Evolutionary conservation across 2,888 invertebrate species (phyloP), one percentile per base, ranked within the genome.

Genomic region (Andrena trimmerana): DNA sequence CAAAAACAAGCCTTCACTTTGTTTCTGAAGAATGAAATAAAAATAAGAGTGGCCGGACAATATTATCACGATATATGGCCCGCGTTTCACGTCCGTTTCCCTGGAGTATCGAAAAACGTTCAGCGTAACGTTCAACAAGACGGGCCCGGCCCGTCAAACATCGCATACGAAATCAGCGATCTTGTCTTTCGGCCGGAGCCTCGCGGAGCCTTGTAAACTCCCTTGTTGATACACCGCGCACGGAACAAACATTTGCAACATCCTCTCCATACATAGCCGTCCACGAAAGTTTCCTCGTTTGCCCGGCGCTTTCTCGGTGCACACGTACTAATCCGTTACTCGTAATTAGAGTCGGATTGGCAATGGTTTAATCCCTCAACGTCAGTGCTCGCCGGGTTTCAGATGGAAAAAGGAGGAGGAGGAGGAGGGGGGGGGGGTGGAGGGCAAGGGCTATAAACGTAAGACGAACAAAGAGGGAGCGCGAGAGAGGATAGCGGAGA

Each of bases 291-390:
- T 93, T 90, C 90, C 91, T 92, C 91, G 91, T 92, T 92, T 91
- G 86, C 90, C 88, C 87, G 84, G 68, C 87, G 85, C 82, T 86
- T 87, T 89, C 84, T 86, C 81, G 63, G 78, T 78, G 86, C 87
- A 86, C 90, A 90, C 91, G 90, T 92, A 92, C 93, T 92, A 93
- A 93, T 93, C 91, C 91, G 92, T 93, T 93, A 92, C 91, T 92
- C 91, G 91, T 93, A 93, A 93, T 93, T 93, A 93, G 93, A 93
- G 91, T 91, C 90, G 92, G 92, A 93, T 93, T 92, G 93, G 92
- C 93, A 93, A 93, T 92, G 93, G 93, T 92, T 93, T 91, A 93
- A 93, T 93, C 92, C 93, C 89, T 93, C 93, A 93, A 93, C 91
- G 93, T 93, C 92, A 88, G 85, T 88, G 86, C 77, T 77, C 52